Percentiles rank a stretch among this genome's conserved stretches.
phyloP scores from a whole-genome alignment of 2,888 invertebrate species.

The Sinhomidia bicolor region DNA sequence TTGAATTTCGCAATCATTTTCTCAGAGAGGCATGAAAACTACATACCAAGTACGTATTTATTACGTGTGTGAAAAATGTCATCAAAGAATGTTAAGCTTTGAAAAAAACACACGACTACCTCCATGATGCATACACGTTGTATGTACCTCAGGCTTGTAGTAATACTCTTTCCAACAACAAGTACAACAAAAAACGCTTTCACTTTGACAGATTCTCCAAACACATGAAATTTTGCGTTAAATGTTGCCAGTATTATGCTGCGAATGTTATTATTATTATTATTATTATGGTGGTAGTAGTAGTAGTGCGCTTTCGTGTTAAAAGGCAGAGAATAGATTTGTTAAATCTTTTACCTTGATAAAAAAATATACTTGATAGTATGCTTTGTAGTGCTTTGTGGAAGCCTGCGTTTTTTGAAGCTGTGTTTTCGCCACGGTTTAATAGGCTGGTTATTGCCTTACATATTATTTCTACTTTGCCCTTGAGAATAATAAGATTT shows the following conservation, averaged over 20 bases:
- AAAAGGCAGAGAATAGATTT: no score
- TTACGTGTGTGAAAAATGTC: constrained; percentile 44
- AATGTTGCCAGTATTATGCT: background rate
- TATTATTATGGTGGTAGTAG: background rate
- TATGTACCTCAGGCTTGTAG: no score
- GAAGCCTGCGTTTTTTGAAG: constrained; percentile 12
- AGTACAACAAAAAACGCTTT: constrained; percentile 40
- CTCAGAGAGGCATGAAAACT: background rate
- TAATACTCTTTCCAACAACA: no score
- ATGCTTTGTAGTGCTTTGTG: background rate
- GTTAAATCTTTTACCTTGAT: constrained; percentile 43
- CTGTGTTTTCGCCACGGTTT: constrained; percentile 55
- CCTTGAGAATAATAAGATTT: constrained; percentile 72
- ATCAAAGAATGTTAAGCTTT: constrained; percentile 30
- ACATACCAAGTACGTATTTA: background rate
- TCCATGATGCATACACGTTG: no score
- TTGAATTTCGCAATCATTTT: constrained; percentile 49
- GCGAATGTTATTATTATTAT: no score
- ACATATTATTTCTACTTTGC: constrained; percentile 63
- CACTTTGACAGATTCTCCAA: constrained; percentile 38
- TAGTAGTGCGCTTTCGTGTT: no score
- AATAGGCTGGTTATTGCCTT: constrained; percentile 59
- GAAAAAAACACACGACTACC: background rate
- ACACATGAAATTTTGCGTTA: constrained; percentile 5
- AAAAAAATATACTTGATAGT: background rate